Percentiles rank a stretch among this genome's conserved stretches.
Evolutionary conservation across 2,113 vertebrate genomes (phyloP).

Genomic region (Elephantulus edwardii): DNA sequence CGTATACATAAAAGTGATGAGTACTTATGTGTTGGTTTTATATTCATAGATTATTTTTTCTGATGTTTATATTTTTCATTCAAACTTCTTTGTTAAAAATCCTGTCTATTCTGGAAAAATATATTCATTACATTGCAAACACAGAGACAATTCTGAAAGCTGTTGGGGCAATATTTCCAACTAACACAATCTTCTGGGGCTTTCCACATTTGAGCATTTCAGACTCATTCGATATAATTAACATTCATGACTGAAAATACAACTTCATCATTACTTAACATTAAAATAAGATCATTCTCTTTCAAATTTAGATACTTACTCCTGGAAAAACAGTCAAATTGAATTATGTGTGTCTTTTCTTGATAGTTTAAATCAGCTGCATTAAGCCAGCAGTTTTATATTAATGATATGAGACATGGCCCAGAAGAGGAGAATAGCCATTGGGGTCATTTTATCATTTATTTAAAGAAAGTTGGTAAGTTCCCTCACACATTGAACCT

Average conservation of each 20-base stretch:
- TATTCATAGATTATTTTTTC: slow-evolving; percentile 3
- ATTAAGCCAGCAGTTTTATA: slow-evolving; percentile 68
- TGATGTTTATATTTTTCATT: slow-evolving; percentile 42
- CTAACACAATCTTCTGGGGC: slow-evolving; percentile 61
- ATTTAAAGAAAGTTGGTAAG: slow-evolving; percentile 14
- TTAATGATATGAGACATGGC: slow-evolving; percentile 62
- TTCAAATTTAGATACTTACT: slow-evolving; percentile 73
- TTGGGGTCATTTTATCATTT: slow-evolving; percentile 36
- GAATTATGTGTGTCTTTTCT: slow-evolving; percentile 70
- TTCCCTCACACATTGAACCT: not conserved
- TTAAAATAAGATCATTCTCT: slow-evolving; percentile 73
- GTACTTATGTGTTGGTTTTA: not conserved
- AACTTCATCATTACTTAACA: slow-evolving; percentile 74
- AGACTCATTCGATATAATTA: slow-evolving; percentile 68
- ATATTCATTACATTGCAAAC: slow-evolving; percentile 1
- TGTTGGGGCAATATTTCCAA: slow-evolving; percentile 51
- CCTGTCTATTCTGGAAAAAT: slow-evolving; percentile 25
- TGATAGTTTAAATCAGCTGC: slow-evolving; percentile 69
- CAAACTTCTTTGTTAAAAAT: slow-evolving; percentile 17
- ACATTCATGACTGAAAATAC: slow-evolving; percentile 67
- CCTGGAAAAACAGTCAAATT: slow-evolving; percentile 73
- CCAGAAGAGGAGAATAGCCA: slow-evolving; percentile 55
- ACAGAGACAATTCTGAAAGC: slow-evolving; percentile 15
- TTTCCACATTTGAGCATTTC: slow-evolving; percentile 65
- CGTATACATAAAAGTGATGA: not conserved